A percentile compares a stretch with the other conserved stretches of the same genome.
These are phyloP conservation scores for Harpalus rufipes DNA, from an alignment of 2,888 invertebrate species.

Conservation along the genomic window DNA sequence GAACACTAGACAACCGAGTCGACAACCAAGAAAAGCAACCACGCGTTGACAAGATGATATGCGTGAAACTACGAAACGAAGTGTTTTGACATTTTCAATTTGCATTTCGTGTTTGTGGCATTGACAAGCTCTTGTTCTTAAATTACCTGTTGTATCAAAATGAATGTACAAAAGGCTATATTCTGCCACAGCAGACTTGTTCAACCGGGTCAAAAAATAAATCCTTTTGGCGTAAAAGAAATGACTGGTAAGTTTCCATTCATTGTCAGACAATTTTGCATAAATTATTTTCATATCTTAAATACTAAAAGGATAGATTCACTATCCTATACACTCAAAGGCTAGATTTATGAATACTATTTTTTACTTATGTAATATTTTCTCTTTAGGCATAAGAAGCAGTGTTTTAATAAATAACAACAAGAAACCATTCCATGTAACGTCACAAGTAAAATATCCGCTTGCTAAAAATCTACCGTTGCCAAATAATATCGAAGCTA, in stretches of 20 bases:
- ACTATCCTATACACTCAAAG: too few relatives aligned
- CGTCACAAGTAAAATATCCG: conserved; percentile 79
- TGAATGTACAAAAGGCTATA: conserved; percentile 65
- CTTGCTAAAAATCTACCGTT: conserved; percentile 79
- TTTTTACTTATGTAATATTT: not conserved
- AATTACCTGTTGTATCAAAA: conserved; percentile 27
- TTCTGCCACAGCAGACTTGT: conserved; percentile 51
- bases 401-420: conserved; percentile 60
- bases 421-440: conserved; percentile 75
- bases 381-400: conserved; percentile 45
- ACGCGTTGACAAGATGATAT: conserved; percentile 34
- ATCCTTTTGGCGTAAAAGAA: conserved; percentile 62
- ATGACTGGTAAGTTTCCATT: conserved; percentile 61
- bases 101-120: conserved; percentile 6
- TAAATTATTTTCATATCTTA: conserved; percentile 27
- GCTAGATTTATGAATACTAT: not conserved
- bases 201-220: conserved; percentile 54
- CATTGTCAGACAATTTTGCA: not conserved
- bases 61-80: conserved; percentile 4
- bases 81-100: conserved; percentile 52
- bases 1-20: not conserved
- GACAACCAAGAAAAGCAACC: not conserved
- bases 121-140: conserved; percentile 23
- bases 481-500: conserved; percentile 82
- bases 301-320: too few relatives aligned